A percentile compares a stretch with the other conserved stretches of the same genome.
Conservation (phyloP, 2,888 invertebrate species). For the Clistopyga incitator region DNA sequence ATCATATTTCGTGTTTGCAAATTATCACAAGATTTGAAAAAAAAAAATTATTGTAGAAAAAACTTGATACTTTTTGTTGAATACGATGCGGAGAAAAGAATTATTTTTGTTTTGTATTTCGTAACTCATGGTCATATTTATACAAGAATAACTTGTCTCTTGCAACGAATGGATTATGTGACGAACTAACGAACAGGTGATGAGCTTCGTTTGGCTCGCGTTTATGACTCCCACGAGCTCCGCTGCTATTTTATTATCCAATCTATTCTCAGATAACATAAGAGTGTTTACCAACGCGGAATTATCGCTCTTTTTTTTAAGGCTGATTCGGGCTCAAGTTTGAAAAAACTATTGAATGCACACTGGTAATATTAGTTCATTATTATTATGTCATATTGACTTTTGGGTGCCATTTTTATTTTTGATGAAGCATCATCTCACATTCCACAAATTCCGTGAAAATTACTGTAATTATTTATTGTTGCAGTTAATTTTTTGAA, state of each 20-base stretch:
- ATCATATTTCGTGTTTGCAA: no score
- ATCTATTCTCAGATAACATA: neutral
- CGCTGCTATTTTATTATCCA: neutral
- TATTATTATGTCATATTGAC: neutral
- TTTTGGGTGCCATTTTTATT: neutral
- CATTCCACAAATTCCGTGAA: neutral
- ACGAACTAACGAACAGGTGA: neutral
- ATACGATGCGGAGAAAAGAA: no score
- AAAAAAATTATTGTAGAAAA: no score
- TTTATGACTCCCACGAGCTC: conserved; percentile 8
- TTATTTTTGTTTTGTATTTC: no score
- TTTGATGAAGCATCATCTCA: neutral
- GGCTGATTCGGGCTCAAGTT: no score
- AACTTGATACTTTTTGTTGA: no score
- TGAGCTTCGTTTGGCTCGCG: neutral
- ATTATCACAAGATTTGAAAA: no score
- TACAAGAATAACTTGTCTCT: neutral
- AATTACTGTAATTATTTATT: neutral
- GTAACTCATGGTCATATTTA: neutral
- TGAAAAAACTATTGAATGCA: neutral
- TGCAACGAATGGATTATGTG: neutral
- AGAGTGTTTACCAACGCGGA: no score
- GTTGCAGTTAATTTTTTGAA: no score
- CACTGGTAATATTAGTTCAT: neutral
- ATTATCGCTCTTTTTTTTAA: no score